Percentiles rank a stretch among this genome's conserved stretches.
phyloP scores from a whole-genome alignment of 92 coral and sea anemone genomes.

The Pocillopora meandrina region DNA sequence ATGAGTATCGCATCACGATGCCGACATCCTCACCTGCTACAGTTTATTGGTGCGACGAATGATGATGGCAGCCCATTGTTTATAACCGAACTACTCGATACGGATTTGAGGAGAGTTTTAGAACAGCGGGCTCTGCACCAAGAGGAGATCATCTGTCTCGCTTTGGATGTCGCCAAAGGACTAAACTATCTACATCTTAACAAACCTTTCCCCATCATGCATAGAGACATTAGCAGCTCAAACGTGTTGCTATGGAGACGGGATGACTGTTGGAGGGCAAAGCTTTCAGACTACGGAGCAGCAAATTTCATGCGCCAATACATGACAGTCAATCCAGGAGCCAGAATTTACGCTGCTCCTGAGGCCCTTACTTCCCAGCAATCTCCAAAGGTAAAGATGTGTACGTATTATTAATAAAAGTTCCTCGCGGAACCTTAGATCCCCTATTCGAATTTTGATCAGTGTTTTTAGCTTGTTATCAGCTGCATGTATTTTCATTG shows the following conservation, averaged over 20 bases:
- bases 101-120: slow-evolving; percentile 79
- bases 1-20: slow-evolving; percentile 98
- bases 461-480: too few species aligned
- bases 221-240: slow-evolving; percentile 95
- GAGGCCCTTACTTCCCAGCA: slow-evolving; percentile 89
- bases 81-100: slow-evolving; percentile 89
- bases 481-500: too few species aligned
- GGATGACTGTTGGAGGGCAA: slow-evolving; percentile 85
- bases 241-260: slow-evolving; percentile 98
- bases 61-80: slow-evolving; percentile 90
- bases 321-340: slow-evolving; percentile 97
- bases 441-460: too few species aligned
- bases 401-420: background rate
- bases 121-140: slow-evolving; percentile 86
- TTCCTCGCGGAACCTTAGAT: too few species aligned
- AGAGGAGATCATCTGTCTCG: slow-evolving; percentile 79
- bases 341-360: slow-evolving; percentile 97
- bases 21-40: slow-evolving; percentile 90
- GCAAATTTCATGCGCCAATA: slow-evolving; percentile 96
- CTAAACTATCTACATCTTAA: slow-evolving; percentile 91
- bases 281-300: slow-evolving; percentile 97
- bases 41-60: slow-evolving; percentile 96
- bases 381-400: slow-evolving; percentile 81
- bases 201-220: slow-evolving; percentile 94
- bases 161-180: slow-evolving; percentile 80